Percentiles rank a stretch among this genome's conserved stretches.
phyloP scores from a whole-genome alignment of 2,113 vertebrate species.

The Agelaius tricolor region DNA sequence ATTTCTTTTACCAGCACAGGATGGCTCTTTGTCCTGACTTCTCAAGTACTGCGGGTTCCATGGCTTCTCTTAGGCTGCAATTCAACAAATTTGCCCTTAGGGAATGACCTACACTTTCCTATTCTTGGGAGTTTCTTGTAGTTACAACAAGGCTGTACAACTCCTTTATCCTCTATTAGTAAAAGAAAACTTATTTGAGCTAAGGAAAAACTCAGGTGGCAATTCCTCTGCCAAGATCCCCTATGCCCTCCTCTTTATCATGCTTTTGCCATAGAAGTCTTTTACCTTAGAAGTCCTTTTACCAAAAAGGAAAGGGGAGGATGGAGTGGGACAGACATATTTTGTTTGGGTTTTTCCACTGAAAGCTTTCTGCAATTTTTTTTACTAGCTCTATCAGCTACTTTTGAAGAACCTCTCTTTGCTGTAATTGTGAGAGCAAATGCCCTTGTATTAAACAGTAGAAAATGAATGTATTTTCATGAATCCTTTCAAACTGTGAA shows the following conservation, averaged over 20 bases:
- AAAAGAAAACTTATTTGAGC: conserved; percentile 30
- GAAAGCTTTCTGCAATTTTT: background rate
- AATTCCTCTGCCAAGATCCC: conserved; percentile 6
- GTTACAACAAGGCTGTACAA: conserved; percentile 15
- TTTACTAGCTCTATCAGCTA: background rate
- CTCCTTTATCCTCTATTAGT: conserved; percentile 6
- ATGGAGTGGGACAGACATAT: background rate
- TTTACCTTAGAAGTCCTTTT: background rate
- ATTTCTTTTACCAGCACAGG: conserved; percentile 39
- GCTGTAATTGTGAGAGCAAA: background rate
- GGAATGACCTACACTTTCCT: conserved; percentile 29
- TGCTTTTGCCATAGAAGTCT: background rate
- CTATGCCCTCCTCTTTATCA: background rate
- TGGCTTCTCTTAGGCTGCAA: conserved; percentile 36
- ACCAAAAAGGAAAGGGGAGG: background rate
- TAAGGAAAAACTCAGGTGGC: background rate
- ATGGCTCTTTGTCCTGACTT: conserved; percentile 45
- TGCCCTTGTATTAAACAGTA: background rate
- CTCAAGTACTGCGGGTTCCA: conserved; percentile 11
- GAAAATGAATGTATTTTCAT: background rate
- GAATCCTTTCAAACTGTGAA: background rate
- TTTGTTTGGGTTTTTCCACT: background rate
- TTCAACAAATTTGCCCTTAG: conserved; percentile 34
- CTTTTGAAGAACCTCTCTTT: background rate
- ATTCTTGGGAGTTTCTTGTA: conserved; percentile 44